phyloP scores from a whole-genome alignment of 2,888 invertebrate species.

The Petrolisthes manimaculis region DNA sequence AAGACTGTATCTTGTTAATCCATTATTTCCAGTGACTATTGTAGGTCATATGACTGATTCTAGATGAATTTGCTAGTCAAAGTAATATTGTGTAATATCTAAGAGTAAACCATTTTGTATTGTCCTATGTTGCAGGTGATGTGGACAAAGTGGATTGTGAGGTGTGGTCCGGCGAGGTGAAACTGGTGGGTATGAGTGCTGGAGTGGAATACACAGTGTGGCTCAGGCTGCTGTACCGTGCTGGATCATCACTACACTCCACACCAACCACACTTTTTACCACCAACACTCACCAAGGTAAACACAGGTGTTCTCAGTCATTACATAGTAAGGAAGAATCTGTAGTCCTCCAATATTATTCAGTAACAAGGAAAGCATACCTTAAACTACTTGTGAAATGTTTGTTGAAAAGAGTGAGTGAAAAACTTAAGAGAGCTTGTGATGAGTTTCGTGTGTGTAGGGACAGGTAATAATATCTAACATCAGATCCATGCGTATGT shows the following conservation, averaged over 20 bases:
- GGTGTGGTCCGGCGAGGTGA: background rate
- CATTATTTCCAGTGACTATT: background rate
- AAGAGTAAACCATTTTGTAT: background rate
- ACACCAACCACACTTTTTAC: conserved; percentile 8
- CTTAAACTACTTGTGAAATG: background rate
- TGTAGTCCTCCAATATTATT: no score
- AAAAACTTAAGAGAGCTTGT: background rate
- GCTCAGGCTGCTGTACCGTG: conserved; percentile 36
- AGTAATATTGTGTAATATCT: background rate
- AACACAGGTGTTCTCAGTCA: no score
- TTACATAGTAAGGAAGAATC: no score
- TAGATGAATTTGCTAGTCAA: no score
- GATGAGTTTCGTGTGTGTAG: background rate
- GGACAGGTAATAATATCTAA: background rate
- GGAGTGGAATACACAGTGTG: conserved; percentile 30
- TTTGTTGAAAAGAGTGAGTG: background rate
- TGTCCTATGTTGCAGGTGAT: conserved; percentile 1
- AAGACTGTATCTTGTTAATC: background rate
- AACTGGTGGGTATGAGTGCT: background rate
- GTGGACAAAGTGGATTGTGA: background rate
- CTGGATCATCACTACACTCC: conserved; percentile 3
- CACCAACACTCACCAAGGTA: background rate
- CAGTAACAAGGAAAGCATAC: no score
- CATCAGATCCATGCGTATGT: background rate
- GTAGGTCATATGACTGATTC: no score